These are phyloP conservation scores for Equus przewalskii DNA, from an alignment of 2,113 vertebrate species.

Conservation along the genomic window DNA sequence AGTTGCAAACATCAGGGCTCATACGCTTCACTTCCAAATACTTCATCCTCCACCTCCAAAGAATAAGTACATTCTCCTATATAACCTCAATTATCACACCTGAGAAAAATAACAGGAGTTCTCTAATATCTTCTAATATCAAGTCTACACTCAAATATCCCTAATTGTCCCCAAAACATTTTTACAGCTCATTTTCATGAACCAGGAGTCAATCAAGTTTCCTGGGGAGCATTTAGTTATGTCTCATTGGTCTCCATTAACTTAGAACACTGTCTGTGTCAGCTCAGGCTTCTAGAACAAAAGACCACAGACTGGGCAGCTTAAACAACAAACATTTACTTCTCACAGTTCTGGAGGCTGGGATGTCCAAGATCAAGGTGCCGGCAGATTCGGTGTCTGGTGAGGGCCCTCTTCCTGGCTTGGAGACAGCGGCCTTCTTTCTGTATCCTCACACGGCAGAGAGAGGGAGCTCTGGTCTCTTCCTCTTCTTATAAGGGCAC, in stretches of 20 bases:
- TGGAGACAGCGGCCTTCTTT: neutral
- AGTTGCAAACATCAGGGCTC: neutral
- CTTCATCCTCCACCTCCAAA: conserved; percentile 19
- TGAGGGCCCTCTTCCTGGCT: neutral
- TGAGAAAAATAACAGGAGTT: conserved; percentile 54
- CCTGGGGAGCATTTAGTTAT: neutral
- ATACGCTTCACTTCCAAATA: neutral
- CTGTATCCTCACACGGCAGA: neutral
- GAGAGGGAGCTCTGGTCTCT: neutral
- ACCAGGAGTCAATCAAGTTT: neutral
- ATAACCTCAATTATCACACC: conserved; percentile 3
- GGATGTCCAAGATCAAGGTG: neutral
- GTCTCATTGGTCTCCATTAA: neutral
- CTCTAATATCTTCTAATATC: neutral
- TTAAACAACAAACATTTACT: neutral
- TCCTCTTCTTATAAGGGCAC: neutral
- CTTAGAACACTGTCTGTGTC: neutral
- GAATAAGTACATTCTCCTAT: neutral
- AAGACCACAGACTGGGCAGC: neutral
- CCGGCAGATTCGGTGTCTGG: neutral
- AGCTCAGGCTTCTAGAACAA: neutral
- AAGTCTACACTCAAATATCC: conserved; percentile 23
- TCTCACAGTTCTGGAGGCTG: neutral
- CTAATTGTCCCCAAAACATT: neutral
- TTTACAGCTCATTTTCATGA: conserved; percentile 30